These are phyloP conservation scores for Thera britannica DNA, from an alignment of 2,888 invertebrate species.

Conservation along the genomic window DNA sequence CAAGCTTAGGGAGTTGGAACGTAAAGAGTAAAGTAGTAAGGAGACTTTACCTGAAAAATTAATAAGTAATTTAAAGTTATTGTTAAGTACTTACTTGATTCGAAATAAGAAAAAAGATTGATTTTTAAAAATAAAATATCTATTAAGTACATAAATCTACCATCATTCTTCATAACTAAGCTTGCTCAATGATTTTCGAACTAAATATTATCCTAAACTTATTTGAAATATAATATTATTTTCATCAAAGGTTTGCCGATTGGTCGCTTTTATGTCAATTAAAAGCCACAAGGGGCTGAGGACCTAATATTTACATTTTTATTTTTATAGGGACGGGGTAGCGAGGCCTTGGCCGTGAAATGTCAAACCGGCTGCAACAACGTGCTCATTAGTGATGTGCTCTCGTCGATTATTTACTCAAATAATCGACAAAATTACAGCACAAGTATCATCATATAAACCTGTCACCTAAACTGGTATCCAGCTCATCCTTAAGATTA, in stretches of 20 bases:
- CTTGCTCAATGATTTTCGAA: too few relatives aligned
- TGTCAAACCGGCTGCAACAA: conserved; percentile 59
- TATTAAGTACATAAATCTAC: too few relatives aligned
- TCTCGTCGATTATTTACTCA: conserved; percentile 27
- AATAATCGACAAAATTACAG: neutral
- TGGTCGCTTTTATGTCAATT: conserved; percentile 1
- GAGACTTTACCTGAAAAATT: too few relatives aligned
- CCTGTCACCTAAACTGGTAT: neutral
- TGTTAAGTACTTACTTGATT: too few relatives aligned
- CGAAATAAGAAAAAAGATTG: too few relatives aligned
- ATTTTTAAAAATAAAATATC: too few relatives aligned
- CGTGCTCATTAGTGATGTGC: conserved; percentile 49
- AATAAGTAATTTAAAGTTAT: too few relatives aligned
- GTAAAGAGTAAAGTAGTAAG: neutral
- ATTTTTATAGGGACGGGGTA: conserved; percentile 49
- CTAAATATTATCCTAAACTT: too few relatives aligned
- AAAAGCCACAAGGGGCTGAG: conserved; percentile 30
- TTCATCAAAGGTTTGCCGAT: too few relatives aligned
- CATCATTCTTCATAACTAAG: too few relatives aligned
- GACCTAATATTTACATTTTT: conserved; percentile 40
- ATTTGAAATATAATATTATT: too few relatives aligned
- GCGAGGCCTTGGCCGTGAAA: conserved; percentile 68
- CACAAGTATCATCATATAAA: neutral
- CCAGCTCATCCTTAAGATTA: too few relatives aligned
- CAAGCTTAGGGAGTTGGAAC: neutral